phyloP scores from a whole-genome alignment of 2,113 vertebrate species.

The Psettodes erumei region DNA sequence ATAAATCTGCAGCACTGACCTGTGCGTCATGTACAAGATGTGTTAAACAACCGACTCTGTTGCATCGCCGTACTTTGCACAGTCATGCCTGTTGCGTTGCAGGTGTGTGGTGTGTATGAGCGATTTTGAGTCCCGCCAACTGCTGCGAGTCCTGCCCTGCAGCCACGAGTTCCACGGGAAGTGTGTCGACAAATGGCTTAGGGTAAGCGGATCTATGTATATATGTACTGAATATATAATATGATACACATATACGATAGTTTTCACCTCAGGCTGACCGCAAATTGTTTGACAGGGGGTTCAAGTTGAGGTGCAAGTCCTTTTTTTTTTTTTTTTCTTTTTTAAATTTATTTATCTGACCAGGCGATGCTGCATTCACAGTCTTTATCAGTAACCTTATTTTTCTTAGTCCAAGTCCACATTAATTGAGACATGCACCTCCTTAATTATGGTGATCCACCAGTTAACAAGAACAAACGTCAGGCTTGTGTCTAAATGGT shows the following conservation, averaged over 20 bases:
- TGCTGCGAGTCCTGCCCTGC: constrained; percentile 98
- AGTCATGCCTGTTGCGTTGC: constrained; percentile 50
- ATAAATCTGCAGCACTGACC: not conserved
- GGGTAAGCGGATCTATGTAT: constrained; percentile 88
- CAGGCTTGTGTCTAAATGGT: constrained; percentile 24
- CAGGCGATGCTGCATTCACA: not conserved
- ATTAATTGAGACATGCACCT: not conserved
- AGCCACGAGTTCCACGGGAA: constrained; percentile 99
- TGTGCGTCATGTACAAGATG: not conserved
- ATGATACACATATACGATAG: not conserved
- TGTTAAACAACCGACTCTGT: not conserved
- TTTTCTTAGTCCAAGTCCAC: not conserved
- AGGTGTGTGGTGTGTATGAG: constrained; percentile 99
- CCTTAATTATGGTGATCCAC: constrained; percentile 10
- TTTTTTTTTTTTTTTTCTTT: not conserved
- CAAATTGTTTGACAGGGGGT: not conserved
- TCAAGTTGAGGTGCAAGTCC: not conserved
- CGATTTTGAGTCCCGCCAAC: constrained; percentile 98
- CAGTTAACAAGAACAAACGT: not conserved
- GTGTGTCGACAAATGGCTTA: constrained; percentile 99
- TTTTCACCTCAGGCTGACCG: not conserved
- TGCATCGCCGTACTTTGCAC: not conserved
- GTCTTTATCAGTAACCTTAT: not conserved
- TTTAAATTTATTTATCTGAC: not conserved
- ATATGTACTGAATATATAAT: not conserved